Percentiles rank a stretch among this genome's conserved stretches.
Evolutionary conservation across 2,888 invertebrate species (phyloP).

Genomic region (Marronus borbonicus): DNA sequence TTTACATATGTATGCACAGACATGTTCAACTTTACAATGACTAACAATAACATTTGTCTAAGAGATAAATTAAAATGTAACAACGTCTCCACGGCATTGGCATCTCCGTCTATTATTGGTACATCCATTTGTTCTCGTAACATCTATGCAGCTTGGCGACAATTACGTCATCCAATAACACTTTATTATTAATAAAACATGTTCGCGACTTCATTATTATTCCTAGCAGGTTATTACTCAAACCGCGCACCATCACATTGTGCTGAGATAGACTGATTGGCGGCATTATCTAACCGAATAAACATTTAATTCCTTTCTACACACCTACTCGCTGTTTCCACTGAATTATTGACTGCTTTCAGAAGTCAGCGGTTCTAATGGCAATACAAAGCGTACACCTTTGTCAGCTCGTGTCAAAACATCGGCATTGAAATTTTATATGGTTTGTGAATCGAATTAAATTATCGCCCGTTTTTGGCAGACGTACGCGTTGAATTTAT

Average conservation of each 20-base stretch:
- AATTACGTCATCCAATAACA: constrained; percentile 31
- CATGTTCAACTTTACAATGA: no score
- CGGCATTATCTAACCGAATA: constrained; percentile 40
- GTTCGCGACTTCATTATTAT: constrained; percentile 31
- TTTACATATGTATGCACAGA: not conserved
- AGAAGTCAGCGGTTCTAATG: constrained; percentile 10
- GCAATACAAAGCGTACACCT: not conserved
- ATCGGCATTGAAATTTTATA: constrained; percentile 9
- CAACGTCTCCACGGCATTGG: not conserved
- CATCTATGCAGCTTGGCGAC: constrained; percentile 6
- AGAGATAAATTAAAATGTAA: no score
- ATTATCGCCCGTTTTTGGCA: constrained; percentile 24
- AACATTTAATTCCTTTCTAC: constrained; percentile 29
- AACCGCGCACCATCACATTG: constrained; percentile 9
- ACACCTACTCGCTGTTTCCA: constrained; percentile 16
- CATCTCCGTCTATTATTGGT: no score
- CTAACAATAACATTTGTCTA: not conserved
- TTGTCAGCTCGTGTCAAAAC: constrained; percentile 10
- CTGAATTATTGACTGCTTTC: constrained; percentile 29
- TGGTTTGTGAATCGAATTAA: constrained; percentile 13
- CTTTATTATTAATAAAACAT: constrained; percentile 36
- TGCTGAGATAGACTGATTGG: constrained; percentile 43
- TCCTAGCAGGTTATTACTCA: constrained; percentile 37
- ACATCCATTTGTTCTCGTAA: not conserved
- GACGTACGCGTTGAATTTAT: not conserved